Evolutionary conservation across 2,113 vertebrate species (phyloP).

Genomic region (Oncorhynchus keta): DNA sequence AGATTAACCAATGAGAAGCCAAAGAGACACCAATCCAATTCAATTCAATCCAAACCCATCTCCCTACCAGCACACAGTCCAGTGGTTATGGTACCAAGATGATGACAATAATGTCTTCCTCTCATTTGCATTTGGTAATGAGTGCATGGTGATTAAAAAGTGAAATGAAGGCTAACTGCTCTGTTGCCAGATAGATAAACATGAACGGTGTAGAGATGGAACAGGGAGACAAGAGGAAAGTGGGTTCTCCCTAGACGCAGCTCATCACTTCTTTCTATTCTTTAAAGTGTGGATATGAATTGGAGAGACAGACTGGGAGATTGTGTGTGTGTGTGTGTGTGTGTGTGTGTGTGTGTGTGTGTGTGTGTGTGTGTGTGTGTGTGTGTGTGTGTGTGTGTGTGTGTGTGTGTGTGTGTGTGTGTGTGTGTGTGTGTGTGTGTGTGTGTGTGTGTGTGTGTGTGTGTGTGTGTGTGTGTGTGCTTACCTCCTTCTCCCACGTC

Average conservation of each 20-base stretch:
- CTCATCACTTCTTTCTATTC: constrained; percentile 34
- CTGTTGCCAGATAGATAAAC: constrained; percentile 22
- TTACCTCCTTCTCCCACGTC: background rate
- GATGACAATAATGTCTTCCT: constrained; percentile 19
- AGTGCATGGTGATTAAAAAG: constrained; percentile 45
- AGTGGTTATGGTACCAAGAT: constrained; percentile 42
- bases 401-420: background rate
- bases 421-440: background rate
- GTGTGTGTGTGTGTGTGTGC: background rate
- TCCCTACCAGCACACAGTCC: constrained; percentile 20
- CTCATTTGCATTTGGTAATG: constrained; percentile 65
- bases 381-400: background rate
- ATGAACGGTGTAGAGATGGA: constrained; percentile 8
- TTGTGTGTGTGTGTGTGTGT: background rate
- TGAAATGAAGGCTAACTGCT: constrained; percentile 39
- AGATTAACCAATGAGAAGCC: too few species aligned
- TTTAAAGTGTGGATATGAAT: constrained; percentile 29
- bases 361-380: background rate
- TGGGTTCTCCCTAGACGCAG: constrained; percentile 19
- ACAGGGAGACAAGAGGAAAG: background rate
- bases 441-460: background rate
- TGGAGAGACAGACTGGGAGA: background rate
- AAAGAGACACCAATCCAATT: too few species aligned
- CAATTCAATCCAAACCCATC: constrained; percentile 26
- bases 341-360: background rate